Conservation (phyloP, 2,888 invertebrate genomes). For the Meteorus cinctellus region DNA sequence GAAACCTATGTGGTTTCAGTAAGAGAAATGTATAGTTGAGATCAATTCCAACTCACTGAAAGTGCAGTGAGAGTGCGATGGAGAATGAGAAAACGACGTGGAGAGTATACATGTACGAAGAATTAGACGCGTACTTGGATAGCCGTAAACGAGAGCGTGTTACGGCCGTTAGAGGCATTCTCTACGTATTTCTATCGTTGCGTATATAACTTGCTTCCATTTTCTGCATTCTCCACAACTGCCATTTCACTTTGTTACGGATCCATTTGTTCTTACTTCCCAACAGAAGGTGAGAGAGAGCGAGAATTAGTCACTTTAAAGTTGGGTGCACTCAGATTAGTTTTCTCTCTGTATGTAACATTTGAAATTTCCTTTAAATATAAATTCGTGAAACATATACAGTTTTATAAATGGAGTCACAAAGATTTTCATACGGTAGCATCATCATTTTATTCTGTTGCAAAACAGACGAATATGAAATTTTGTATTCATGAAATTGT, state of each 20-base stretch:
- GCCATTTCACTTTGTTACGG: constrained; percentile 4
- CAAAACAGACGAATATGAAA: too few relatives aligned
- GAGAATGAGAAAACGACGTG: not conserved
- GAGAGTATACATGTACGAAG: constrained; percentile 1
- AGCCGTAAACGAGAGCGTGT: constrained; percentile 47
- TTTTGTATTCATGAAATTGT: not conserved
- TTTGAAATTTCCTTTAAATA: not conserved
- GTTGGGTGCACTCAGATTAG: not conserved
- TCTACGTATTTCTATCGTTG: constrained; percentile 1
- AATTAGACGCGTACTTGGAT: constrained; percentile 45
- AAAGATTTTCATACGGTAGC: too few relatives aligned
- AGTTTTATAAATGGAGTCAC: not conserved
- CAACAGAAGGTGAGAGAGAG: not conserved
- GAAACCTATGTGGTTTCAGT: too few relatives aligned
- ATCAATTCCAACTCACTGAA: constrained; percentile 48
- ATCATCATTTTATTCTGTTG: too few relatives aligned
- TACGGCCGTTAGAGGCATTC: constrained; percentile 30
- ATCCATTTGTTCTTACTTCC: constrained; percentile 22
- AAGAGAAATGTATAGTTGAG: constrained; percentile 53
- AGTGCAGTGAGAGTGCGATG: not conserved
- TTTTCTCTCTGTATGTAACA: not conserved
- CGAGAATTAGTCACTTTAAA: not conserved
- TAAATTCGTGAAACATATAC: not conserved
- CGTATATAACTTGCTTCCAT: not conserved
- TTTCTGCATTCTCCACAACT: not conserved